Percentiles rank a stretch among this genome's conserved stretches.
Conservation (phyloP, 2,113 vertebrate genomes). For the Eubucco bourcierii region DNA sequence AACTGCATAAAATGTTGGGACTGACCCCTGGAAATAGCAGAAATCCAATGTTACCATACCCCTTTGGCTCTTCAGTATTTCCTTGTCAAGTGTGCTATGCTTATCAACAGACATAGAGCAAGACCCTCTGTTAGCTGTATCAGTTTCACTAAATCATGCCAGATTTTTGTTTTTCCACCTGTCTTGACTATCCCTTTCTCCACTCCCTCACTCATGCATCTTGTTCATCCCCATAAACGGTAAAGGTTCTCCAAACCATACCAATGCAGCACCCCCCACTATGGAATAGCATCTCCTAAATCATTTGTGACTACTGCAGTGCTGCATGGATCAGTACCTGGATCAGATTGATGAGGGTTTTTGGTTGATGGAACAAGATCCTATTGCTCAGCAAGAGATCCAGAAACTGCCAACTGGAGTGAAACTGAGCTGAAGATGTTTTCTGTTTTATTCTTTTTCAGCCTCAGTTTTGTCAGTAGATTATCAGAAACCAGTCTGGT, state of each 20-base stretch:
- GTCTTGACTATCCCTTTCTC: not conserved
- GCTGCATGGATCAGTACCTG: not conserved
- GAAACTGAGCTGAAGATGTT: not conserved
- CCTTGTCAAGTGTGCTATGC: not conserved
- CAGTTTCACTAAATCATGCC: not conserved
- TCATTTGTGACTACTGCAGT: not conserved
- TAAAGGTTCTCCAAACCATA: not conserved
- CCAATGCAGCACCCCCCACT: rapidly evolving
- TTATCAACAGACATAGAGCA: not conserved
- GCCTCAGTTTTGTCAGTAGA: not conserved
- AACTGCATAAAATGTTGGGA: not conserved
- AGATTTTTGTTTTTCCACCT: not conserved
- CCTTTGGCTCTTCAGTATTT: not conserved
- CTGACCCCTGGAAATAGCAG: not conserved
- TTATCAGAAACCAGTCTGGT: not conserved
- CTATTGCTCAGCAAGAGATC: not conserved
- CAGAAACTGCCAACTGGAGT: not conserved
- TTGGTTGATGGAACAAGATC: not conserved
- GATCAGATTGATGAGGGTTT: not conserved
- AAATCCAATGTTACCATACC: not conserved
- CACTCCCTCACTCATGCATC: rapidly evolving
- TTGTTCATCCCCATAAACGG: not conserved
- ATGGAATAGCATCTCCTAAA: not conserved
- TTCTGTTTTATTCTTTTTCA: not conserved
- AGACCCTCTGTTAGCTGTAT: not conserved